Evolutionary conservation across 2,113 vertebrate species (phyloP).

Genomic region (Anas platyrhynchos): DNA sequence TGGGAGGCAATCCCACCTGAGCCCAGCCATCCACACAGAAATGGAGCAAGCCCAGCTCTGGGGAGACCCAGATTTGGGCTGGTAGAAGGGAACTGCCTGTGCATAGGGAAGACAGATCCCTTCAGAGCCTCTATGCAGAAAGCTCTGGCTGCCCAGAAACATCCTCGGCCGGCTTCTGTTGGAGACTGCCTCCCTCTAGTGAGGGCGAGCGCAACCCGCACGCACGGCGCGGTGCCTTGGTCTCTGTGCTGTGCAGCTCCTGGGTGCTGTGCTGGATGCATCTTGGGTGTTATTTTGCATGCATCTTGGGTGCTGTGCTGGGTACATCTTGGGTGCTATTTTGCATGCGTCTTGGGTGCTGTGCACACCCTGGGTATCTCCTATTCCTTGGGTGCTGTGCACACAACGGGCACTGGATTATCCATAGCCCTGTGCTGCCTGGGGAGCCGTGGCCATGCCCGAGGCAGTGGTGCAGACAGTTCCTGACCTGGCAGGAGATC

Average conservation of each 20-base stretch:
- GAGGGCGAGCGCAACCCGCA: background rate
- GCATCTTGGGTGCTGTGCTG: background rate
- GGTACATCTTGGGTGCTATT: too few species aligned
- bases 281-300: too few species aligned
- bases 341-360: too few species aligned
- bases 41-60: background rate
- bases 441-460: accelerated
- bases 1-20: background rate
- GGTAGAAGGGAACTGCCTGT: too few species aligned
- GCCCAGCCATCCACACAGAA: accelerated
- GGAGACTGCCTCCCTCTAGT: slow-evolving; percentile 58
- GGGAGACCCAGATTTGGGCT: accelerated
- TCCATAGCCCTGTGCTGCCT: accelerated
- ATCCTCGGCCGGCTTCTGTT: accelerated
- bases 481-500: background rate
- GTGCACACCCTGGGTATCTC: accelerated
- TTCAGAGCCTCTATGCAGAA: background rate
- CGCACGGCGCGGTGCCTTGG: accelerated
- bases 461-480: accelerated
- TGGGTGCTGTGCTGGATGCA: background rate
- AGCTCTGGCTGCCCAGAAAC: background rate
- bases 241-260: background rate
- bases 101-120: accelerated
- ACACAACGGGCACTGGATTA: accelerated
- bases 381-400: accelerated